A percentile compares a stretch with the other conserved stretches of the same genome.
Evolutionary conservation across 2,888 invertebrate species (phyloP).

Genomic region (Xiphydria camelus): DNA sequence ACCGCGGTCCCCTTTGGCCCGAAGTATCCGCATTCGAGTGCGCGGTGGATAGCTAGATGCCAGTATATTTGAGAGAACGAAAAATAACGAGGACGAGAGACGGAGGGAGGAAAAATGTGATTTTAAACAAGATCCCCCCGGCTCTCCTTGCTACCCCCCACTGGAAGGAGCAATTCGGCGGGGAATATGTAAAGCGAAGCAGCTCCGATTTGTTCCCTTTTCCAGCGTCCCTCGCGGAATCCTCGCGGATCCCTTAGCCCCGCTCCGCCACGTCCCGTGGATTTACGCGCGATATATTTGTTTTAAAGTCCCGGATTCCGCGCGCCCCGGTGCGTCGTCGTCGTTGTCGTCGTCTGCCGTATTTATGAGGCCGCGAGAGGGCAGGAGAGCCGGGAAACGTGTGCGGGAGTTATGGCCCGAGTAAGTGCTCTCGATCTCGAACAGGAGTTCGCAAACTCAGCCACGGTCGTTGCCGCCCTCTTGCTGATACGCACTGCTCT

Average conservation of each 20-base stretch:
- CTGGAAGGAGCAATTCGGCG: conserved; percentile 1
- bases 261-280: conserved; percentile 41
- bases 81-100: not conserved
- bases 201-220: conserved; percentile 46
- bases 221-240: conserved; percentile 19
- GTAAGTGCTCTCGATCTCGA: conserved; percentile 48
- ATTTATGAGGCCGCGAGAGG: conserved; percentile 49
- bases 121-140: conserved; percentile 16
- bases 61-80: not conserved
- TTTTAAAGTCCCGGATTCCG: conserved; percentile 51
- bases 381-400: conserved; percentile 41
- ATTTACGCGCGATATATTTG: conserved; percentile 57
- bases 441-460: conserved; percentile 40
- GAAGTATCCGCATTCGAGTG: not conserved
- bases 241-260: conserved; percentile 13
- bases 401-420: conserved; percentile 51
- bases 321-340: conserved; percentile 23
- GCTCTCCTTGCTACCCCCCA: conserved; percentile 5
- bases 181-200: conserved; percentile 52
- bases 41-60: not conserved
- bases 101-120: conserved; percentile 11
- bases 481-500: too few relatives aligned
- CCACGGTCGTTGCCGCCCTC: too few relatives aligned
- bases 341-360: conserved; percentile 35
- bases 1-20: too few relatives aligned